These are phyloP conservation scores for Gorsachius magnificus DNA, from an alignment of 2,797 vertebrate genomes.

Conservation along the genomic window DNA sequence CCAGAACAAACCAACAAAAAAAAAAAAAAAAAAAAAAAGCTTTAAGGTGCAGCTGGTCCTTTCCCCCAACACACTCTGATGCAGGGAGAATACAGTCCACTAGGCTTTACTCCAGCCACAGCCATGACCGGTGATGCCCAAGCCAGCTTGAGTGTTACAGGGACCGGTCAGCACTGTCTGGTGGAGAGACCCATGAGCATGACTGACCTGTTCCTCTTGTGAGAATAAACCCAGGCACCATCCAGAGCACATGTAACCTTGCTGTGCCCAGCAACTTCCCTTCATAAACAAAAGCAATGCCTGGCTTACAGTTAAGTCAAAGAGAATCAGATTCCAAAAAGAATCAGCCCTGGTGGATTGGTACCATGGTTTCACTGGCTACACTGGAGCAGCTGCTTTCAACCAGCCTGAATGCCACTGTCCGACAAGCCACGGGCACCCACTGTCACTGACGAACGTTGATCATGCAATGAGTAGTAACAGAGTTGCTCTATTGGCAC, in stretches of 20 bases:
- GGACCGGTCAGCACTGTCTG: neutral
- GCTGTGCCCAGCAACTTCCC: neutral
- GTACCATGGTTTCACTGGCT: neutral
- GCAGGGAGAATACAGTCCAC: neutral
- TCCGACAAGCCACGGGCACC: neutral
- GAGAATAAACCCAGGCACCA: neutral
- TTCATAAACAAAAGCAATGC: neutral
- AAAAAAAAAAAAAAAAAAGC: neutral
- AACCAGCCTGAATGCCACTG: neutral
- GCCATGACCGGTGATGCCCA: neutral
- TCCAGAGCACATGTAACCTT: neutral
- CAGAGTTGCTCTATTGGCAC: slow-evolving; percentile 6
- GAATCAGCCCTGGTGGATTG: slow-evolving; percentile 4
- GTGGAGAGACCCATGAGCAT: neutral
- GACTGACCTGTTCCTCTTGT: neutral
- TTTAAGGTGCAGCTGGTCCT: neutral
- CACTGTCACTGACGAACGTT: neutral
- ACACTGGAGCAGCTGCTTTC: neutral
- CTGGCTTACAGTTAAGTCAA: neutral
- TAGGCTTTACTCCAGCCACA: neutral
- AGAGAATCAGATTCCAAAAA: slow-evolving; percentile 38
- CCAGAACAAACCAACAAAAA: neutral
- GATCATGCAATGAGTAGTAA: slow-evolving; percentile 22
- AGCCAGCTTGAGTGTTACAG: neutral
- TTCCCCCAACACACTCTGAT: neutral